Evolutionary conservation across 2,888 invertebrate genomes (phyloP).

Genomic region (Limnephilus marmoratus): DNA sequence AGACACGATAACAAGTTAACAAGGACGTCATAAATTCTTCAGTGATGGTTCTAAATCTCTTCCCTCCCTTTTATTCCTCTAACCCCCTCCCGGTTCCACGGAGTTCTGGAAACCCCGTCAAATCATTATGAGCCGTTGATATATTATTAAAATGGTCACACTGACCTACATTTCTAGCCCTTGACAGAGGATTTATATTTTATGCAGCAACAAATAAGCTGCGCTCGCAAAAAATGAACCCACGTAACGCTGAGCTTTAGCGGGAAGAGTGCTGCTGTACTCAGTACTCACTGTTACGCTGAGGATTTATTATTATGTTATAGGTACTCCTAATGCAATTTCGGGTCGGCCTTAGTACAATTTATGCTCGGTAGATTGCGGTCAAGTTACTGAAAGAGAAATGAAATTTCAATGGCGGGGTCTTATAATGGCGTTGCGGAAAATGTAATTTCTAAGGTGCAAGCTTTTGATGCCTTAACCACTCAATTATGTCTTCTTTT

Average conservation of each 20-base stretch:
- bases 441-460: background rate
- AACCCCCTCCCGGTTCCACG: background rate
- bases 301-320: background rate
- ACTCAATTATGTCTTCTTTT: background rate
- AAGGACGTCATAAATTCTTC: background rate
- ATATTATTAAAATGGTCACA: constrained; percentile 8
- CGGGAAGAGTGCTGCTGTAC: background rate
- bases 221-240: background rate
- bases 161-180: constrained; percentile 15
- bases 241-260: background rate
- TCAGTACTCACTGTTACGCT: background rate
- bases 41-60: background rate
- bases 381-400: background rate
- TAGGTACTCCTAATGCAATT: background rate
- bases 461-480: background rate
- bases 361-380: constrained; percentile 8
- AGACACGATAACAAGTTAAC: background rate
- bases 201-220: background rate
- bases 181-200: constrained; percentile 11
- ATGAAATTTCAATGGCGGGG: background rate
- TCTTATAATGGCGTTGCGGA: background rate
- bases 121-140: constrained; percentile 6
- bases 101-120: background rate
- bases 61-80: background rate
- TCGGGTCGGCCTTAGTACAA: background rate